Evolutionary conservation across 2,113 vertebrate genomes (phyloP), one percentile per base, ranked within the genome.

Genomic region (Jacana jacana): DNA sequence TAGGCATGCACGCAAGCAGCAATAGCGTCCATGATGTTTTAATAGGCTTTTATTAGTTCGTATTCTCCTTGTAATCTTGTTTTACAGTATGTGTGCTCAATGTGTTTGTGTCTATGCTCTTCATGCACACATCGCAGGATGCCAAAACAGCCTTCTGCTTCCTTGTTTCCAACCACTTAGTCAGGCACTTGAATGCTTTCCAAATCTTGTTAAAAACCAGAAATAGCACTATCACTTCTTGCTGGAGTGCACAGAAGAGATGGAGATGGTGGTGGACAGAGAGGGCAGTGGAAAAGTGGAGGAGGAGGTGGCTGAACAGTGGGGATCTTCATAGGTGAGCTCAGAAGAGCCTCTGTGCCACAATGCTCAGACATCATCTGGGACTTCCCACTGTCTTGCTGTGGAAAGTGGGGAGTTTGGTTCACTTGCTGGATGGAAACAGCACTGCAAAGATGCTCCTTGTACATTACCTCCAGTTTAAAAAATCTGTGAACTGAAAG

Each of bases 71-170:
- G 90, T 75, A 97, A 91, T 97, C 88, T 91, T 84, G 95, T 75
- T 96, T 97, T 91, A 96, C 91, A 97, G 89, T 92, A 93, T 76
- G 60, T 94, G 75, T 27, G 31, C 66, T 91, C 88, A 81, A 51
- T 93, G 94, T 91, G 81, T 92, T 92, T 95, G 95, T 89, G 95
- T 91, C 95, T 93, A 37, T 88, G 81, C 84, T 92, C 94, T 86
- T 95, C 94, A 92, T 28, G 84, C 83, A 87, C 91, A 88, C 86
- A 51, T 95, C 3, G 9, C 93, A 46, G 83, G 84, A 94, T 88
- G 89, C 87, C 83, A 83, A 94, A 71, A 96, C 83, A 95, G 94
- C 91, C 69, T 93, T 96, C 90, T 88, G 94, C 94, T 94, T 96
- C 84, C 52, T 92, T 91, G 76, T 94, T 90, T 93, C 89, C 95